Conservation (phyloP, 2,797 vertebrate genomes). For the Astyanax mexicanus region DNA sequence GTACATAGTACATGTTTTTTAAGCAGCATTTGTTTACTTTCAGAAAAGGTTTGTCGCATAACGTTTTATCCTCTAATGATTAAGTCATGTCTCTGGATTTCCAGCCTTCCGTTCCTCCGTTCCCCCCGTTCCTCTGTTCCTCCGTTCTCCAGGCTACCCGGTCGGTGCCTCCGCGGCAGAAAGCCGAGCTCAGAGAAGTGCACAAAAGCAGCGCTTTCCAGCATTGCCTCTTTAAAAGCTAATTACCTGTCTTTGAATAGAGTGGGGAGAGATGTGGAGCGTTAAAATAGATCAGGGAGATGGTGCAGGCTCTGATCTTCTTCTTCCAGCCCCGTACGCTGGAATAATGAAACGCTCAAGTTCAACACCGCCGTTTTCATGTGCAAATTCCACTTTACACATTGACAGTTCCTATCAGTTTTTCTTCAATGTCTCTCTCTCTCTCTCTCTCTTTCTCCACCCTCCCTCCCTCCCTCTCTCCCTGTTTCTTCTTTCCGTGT, state of each 20-base stretch:
- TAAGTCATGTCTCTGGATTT: neutral
- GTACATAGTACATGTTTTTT: no score
- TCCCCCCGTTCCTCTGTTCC: neutral
- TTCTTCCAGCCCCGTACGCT: constrained; percentile 65
- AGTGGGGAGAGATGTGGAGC: constrained; percentile 69
- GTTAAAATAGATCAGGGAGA: constrained; percentile 79
- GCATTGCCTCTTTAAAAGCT: constrained; percentile 65
- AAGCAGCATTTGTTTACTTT: neutral
- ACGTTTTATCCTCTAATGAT: constrained; percentile 4
- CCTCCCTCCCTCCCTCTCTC: neutral
- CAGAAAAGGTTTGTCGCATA: neutral
- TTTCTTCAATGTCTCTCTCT: constrained; percentile 7
- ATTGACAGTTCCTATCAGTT: constrained; percentile 70
- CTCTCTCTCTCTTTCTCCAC: constrained; percentile 8
- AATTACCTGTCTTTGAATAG: constrained; percentile 77
- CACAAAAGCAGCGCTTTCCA: constrained; percentile 46
- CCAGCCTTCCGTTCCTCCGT: neutral
- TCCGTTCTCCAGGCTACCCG: neutral
- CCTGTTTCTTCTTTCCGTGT: constrained; percentile 17
- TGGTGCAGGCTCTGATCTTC: constrained; percentile 73
- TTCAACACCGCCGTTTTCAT: constrained; percentile 74
- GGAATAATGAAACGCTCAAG: constrained; percentile 76
- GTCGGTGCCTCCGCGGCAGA: neutral
- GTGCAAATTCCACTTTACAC: constrained; percentile 77
- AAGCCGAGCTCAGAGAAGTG: constrained; percentile 6